Evolutionary conservation across 2,797 vertebrate species (phyloP), one percentile per base, ranked within the genome.

Genomic region (Hypotaenidia philippensis): DNA sequence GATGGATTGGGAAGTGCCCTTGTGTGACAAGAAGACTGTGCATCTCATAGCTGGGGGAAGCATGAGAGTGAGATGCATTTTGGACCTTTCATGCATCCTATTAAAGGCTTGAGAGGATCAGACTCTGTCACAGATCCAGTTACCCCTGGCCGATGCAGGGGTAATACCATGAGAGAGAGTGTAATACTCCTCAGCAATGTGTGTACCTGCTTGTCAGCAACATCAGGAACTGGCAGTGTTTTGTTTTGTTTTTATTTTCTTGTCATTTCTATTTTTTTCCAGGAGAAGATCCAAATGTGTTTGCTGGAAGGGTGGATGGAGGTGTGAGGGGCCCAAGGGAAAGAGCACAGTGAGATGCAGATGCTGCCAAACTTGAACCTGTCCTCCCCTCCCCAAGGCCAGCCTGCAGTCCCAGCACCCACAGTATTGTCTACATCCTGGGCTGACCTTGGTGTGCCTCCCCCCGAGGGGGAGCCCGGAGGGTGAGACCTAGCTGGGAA

Each of bases 101-200:
- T 96, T 97, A 97, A 97, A 44, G 86, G 91, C 95, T 95, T 92
- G 95, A 59, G 90, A 93, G 86, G 94, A 96, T 96, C 95, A 96
- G 95, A 90, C 40, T 72, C 83, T 66, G 50, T 81, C 11, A 0
- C 87, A 83, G 93, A 83, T 95, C 93, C 93, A 57, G 93, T 91
- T 92, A 85, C 92, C 76, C 78, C 76, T 83, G 72, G 76, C 85
- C 0, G 0, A 29, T 10, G 83, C 31, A 14, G 53, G 71, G 41
- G 94, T 91, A 89, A 94, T 88, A 78, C 87, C 29, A 0, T 61
- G 91, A 91, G 79, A 93, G 69, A 70, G 65, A 75, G 50, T 3
- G 0, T 78, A 83, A 86, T 34, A 23, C 61, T 49, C 23, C 49
- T 53, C 68, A 56, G 60, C 1, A 3, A 27, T 2, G 60, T 26